Base-by-base conservation (phyloP, 2,113 vertebrate species). In the Siniperca chuatsi region DNA sequence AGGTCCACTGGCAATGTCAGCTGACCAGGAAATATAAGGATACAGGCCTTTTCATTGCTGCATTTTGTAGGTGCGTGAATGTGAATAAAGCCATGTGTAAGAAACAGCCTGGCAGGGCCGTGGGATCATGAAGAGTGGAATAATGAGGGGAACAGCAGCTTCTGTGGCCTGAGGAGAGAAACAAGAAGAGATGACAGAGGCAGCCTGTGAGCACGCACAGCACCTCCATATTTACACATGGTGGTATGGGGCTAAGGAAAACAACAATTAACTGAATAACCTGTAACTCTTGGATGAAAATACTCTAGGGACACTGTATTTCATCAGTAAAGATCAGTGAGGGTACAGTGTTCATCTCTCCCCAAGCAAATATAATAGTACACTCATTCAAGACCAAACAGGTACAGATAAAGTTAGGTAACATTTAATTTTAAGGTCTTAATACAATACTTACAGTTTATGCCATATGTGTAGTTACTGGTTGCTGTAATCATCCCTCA, bases 101-200 rank as follows among this genome's bases (percentile, higher is more conserved):
- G 75, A 85, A 75, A 79, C 70, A 85, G 85, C 81, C 82, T 83
- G 89, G 78, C 74, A 62, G 75, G 75, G 75, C 81, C 4, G 23
- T 20, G 23, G 57, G 79, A 64, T 87, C 73, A 73, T 82, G 61
- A 35, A 81, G 64, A 54, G 58, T 70, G 55, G 68, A 83, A 44
- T 74, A 78, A 64, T 71, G 80, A 87, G 71, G 37, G 48, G 37
- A 86, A 48, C 75, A 78, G 85, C 85, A 84, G 81, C 85, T 44
- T 73, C 81, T 83, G 82, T 81, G 74, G 77, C 88, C 91, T 91
- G 79, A 82, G 81, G 85, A 88, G 50, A 86, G 29, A 87, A 72
- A 87, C 57, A 0, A 75, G 21, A 78, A 25, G 35, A 79, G 35
- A 71, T 70, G 44, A 68, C 29, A 70, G n/a, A 37, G 35, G 52